A percentile compares a stretch with the other conserved stretches of the same genome.
These are phyloP conservation scores for Ladona fulva DNA, from an alignment of 1,140 invertebrate genomes.

Conservation along the genomic window DNA sequence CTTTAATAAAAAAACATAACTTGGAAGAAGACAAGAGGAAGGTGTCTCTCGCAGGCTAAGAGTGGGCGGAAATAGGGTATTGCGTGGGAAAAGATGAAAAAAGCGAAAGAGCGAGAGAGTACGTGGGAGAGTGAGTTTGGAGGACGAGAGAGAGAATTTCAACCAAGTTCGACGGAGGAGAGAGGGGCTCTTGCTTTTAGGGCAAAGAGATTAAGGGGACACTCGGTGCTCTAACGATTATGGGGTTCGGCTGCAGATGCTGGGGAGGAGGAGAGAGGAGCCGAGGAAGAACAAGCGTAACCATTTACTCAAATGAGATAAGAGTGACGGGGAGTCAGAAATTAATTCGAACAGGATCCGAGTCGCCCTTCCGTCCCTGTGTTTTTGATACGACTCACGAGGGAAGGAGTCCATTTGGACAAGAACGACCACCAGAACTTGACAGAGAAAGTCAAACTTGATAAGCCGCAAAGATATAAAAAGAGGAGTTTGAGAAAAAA, in stretches of 20 bases:
- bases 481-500: background rate
- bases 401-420: background rate
- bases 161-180: background rate
- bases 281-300: background rate
- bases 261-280: background rate
- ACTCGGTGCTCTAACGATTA: background rate
- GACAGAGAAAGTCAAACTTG: slow-evolving; percentile 9
- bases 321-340: background rate
- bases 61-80: background rate
- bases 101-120: background rate
- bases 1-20: no score
- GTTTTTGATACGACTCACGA: background rate
- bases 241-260: background rate
- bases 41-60: background rate
- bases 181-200: background rate
- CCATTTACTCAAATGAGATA: slow-evolving; percentile 10
- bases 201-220: background rate
- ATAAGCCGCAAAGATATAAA: background rate
- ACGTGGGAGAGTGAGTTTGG: background rate
- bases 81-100: background rate
- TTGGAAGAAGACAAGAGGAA: no score
- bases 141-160: background rate
- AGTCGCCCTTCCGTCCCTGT: background rate
- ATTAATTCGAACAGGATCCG: background rate
- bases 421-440: background rate